Percentiles rank a stretch among this genome's conserved stretches.
phyloP scores from a whole-genome alignment of 1,140 invertebrate species.

The Ceratosolen fusciceps region DNA sequence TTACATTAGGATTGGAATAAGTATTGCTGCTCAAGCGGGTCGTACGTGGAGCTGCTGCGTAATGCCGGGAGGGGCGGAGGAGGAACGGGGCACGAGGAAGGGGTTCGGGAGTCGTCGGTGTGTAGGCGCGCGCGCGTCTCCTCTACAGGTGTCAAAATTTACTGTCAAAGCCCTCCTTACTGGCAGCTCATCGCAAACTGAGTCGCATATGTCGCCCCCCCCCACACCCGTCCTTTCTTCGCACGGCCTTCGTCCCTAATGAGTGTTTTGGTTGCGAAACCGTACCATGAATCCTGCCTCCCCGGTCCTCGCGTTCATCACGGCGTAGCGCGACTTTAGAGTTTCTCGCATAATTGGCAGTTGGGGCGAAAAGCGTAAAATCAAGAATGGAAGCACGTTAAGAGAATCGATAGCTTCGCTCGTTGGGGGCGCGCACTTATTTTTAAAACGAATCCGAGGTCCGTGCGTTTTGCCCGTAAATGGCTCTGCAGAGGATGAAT shows the following conservation, averaged over 20 bases:
- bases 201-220: too few species aligned
- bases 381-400: not conserved
- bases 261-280: too few species aligned
- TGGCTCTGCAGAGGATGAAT: not conserved
- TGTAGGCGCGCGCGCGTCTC: too few species aligned
- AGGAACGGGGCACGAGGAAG: not conserved
- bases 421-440: not conserved
- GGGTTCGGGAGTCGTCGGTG: not conserved
- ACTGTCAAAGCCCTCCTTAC: too few species aligned
- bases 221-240: too few species aligned
- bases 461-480: not conserved
- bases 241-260: too few species aligned
- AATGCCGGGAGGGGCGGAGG: too few species aligned
- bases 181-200: too few species aligned
- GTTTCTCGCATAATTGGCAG: too few species aligned
- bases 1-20: not conserved
- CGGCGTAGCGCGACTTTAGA: too few species aligned
- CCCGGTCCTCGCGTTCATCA: too few species aligned
- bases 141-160: slow-evolving; percentile 19
- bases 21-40: not conserved
- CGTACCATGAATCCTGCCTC: too few species aligned
- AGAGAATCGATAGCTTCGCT: not conserved
- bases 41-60: not conserved
- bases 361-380: not conserved
- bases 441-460: not conserved